Conservation (phyloP, 2,888 invertebrate species). For the Meiosimyza decipiens region DNA sequence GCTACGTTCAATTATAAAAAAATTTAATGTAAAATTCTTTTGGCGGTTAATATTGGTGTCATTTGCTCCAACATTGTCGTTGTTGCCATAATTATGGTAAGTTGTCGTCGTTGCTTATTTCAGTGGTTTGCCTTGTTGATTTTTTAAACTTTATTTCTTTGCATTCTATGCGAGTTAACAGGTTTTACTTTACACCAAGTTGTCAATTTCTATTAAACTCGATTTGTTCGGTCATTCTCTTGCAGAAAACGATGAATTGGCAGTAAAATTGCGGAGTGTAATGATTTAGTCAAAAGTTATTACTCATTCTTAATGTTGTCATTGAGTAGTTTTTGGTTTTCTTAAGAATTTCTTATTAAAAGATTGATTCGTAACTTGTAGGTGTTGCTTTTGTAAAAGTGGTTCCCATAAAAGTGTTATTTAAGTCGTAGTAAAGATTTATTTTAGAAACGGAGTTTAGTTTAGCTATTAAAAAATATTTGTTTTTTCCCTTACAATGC, state of each 20-base stretch:
- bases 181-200: conserved; percentile 20
- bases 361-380: too few relatives aligned
- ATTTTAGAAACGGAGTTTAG: too few relatives aligned
- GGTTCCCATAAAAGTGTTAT: too few relatives aligned
- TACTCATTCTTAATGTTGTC: too few relatives aligned
- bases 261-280: conserved; percentile 1
- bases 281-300: background rate
- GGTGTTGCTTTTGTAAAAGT: too few relatives aligned
- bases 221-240: background rate
- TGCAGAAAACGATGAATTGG: conserved; percentile 8
- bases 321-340: too few relatives aligned
- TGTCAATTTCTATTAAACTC: conserved; percentile 16
- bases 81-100: background rate
- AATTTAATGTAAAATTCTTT: conserved; percentile 10
- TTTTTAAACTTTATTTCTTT: background rate
- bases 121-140: background rate
- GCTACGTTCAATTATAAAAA: background rate
- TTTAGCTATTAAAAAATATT: too few relatives aligned
- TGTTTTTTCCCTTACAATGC: too few relatives aligned
- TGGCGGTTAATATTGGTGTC: background rate
- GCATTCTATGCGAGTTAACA: conserved; percentile 3
- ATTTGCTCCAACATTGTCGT: background rate
- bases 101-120: background rate
- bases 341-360: too few relatives aligned
- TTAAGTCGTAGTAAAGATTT: too few relatives aligned